phyloP scores from a whole-genome alignment of 2,797 vertebrate species.

The Cichlasoma orientale region DNA sequence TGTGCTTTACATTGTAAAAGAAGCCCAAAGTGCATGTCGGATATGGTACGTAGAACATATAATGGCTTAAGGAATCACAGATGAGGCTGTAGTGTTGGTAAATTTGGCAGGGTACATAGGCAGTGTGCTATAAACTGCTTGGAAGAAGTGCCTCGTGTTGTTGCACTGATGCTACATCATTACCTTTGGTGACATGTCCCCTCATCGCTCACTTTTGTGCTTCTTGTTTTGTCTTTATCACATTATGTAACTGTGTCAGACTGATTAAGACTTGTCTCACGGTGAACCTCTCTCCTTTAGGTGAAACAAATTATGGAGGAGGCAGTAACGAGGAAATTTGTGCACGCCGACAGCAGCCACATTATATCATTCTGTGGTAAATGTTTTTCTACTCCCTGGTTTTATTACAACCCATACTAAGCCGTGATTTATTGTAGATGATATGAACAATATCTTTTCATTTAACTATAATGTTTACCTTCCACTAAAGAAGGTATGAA shows the following conservation, averaged over 20 bases:
- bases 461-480: neutral
- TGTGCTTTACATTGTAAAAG: neutral
- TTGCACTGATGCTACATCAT: neutral
- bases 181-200: neutral
- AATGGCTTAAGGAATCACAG: neutral
- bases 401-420: neutral
- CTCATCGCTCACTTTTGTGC: neutral
- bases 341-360: conserved; percentile 98
- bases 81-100: neutral
- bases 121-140: neutral
- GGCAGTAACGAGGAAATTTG: conserved; percentile 95
- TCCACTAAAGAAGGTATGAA: neutral
- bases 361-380: conserved; percentile 98
- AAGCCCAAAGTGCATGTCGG: neutral
- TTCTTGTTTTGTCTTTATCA: conserved; percentile 11
- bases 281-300: conserved; percentile 69
- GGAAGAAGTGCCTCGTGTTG: neutral
- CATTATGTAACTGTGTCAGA: conserved; percentile 27
- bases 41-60: neutral
- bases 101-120: neutral
- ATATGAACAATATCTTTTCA: neutral
- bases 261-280: conserved; percentile 21
- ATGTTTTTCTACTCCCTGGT: conserved; percentile 32
- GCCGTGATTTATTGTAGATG: neutral
- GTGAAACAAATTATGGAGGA: conserved; percentile 99